phyloP scores from a whole-genome alignment of 1,140 invertebrate species.

The Drosophila sucinea region DNA sequence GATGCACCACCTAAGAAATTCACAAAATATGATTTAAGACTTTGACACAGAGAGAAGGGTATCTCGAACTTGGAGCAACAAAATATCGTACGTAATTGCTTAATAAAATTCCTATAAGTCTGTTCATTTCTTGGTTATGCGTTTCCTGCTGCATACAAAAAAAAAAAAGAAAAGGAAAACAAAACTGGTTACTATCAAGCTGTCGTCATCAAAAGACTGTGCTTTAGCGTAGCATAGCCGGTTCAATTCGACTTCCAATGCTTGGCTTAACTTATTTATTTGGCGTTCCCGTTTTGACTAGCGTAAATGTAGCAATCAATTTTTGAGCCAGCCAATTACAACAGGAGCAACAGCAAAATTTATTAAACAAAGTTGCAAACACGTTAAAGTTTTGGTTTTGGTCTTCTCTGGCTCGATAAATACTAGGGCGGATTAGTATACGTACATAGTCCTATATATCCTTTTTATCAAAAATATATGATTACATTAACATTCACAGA shows the following conservation, averaged over 20 bases:
- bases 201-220: conserved; percentile 28
- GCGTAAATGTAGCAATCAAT: conserved; percentile 73
- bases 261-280: neutral
- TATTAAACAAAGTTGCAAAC: conserved; percentile 34
- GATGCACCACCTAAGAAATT: no score
- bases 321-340: conserved; percentile 41
- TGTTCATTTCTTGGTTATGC: conserved; percentile 53
- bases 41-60: no score
- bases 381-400: neutral
- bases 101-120: neutral
- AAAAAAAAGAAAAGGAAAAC: neutral
- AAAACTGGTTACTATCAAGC: conserved; percentile 58
- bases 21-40: no score
- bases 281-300: conserved; percentile 67
- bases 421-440: conserved; percentile 16
- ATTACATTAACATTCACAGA: neutral
- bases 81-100: neutral
- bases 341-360: conserved; percentile 33
- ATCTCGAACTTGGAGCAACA: neutral
- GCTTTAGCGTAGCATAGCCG: conserved; percentile 45
- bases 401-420: conserved; percentile 16
- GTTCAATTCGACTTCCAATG: conserved; percentile 39
- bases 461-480: no score
- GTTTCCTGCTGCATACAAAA: conserved; percentile 55
- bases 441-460: neutral